Percentiles rank a stretch among this genome's conserved stretches.
Conservation (phyloP, 1,140 invertebrate genomes). For the Protaetia brevitarsis region DNA sequence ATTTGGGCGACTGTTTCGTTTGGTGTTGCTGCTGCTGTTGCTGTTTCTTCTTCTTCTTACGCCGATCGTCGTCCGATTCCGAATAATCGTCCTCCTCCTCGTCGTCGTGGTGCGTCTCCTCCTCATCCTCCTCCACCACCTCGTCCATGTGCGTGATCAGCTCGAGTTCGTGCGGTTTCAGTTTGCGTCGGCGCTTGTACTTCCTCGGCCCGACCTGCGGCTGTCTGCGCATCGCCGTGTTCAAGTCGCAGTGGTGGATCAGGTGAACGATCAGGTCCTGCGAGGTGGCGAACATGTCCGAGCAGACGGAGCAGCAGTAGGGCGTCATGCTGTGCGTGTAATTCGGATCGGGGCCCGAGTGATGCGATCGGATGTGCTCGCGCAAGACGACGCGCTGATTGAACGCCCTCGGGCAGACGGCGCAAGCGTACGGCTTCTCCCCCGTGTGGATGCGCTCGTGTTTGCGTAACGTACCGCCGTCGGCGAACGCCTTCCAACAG, state of each 20-base stretch:
- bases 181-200: constrained; percentile 72
- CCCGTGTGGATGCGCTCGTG: constrained; percentile 97
- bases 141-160: constrained; percentile 45
- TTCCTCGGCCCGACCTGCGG: constrained; percentile 74
- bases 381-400: constrained; percentile 79
- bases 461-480: constrained; percentile 93
- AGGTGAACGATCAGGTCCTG: constrained; percentile 74
- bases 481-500: constrained; percentile 98
- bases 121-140: constrained; percentile 41
- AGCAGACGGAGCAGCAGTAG: constrained; percentile 73
- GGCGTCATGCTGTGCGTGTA: constrained; percentile 54
- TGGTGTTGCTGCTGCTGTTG: constrained; percentile 47
- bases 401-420: constrained; percentile 85
- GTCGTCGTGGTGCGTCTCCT: too few species aligned
- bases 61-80: constrained; percentile 51
- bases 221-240: constrained; percentile 73
- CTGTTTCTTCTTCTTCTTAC: too few species aligned
- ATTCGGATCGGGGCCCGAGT: constrained; percentile 69
- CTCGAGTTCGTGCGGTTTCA: constrained; percentile 62
- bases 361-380: constrained; percentile 78
- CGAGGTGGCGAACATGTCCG: constrained; percentile 63
- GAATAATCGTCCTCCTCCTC: constrained; percentile 35
- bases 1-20: constrained; percentile 36
- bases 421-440: constrained; percentile 93
- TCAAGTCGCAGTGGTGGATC: constrained; percentile 77